phyloP scores from a whole-genome alignment of 2,797 vertebrate species.

The Varecia variegata region DNA sequence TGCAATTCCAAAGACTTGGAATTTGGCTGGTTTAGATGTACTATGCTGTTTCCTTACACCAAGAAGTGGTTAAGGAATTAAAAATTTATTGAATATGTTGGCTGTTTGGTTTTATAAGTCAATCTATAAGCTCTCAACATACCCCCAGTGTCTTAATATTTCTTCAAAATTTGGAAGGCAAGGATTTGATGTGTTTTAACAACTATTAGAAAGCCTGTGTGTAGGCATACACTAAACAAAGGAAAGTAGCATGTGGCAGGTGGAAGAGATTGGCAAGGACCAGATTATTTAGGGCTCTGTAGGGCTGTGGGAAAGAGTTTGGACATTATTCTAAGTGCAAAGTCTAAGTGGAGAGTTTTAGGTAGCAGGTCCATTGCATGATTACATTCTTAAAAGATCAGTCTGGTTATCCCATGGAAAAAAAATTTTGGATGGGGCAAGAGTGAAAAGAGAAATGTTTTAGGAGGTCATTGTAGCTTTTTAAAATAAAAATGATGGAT shows the following conservation, averaged over 20 bases:
- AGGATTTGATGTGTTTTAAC: neutral
- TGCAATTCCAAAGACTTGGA: neutral
- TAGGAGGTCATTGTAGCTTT: neutral
- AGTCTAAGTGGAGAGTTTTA: neutral
- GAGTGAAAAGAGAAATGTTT: neutral
- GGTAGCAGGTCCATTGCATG: neutral
- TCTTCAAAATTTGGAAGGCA: neutral
- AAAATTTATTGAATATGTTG: neutral
- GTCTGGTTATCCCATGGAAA: neutral
- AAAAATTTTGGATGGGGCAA: neutral
- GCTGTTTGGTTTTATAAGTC: neutral
- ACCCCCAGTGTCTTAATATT: neutral
- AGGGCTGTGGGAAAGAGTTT: neutral
- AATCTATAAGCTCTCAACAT: neutral
- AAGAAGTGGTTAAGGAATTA: neutral
- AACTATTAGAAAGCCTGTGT: neutral
- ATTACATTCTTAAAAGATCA: neutral
- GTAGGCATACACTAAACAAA: neutral
- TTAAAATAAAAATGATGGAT: neutral
- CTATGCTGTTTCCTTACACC: neutral
- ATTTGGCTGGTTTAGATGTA: neutral
- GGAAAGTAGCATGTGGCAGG: neutral
- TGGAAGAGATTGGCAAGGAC: neutral
- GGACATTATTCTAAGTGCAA: neutral
- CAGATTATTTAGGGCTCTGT: neutral